Evolutionary conservation across 2,797 vertebrate species (phyloP), one percentile per base, ranked within the genome.

Genomic region (Typhlichthys eigenmanni): DNA sequence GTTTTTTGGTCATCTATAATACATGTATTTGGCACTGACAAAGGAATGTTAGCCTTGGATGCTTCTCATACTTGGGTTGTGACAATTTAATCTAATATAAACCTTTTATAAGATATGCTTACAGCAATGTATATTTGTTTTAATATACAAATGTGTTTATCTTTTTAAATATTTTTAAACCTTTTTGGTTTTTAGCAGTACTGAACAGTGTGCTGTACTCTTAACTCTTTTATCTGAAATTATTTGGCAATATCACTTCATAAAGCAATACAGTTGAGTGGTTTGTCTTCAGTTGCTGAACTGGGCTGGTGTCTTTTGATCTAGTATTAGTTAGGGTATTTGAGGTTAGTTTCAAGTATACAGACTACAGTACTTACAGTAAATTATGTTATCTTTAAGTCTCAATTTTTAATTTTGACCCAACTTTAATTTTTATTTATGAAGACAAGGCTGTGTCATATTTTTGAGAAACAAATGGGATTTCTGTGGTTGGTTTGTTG

Each of bases 401-500:
- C 24, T 24, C 24, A 24, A 38, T 38, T 38, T 38, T 38, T 9
- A 9, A 38, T 38, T 9, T 38, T 9, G 6, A 38, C 8, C 38
- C 38, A 38, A 38, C 9, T 9, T 38, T 9, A 38, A 6, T 38
- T 57, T 10, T 11, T 11, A 10, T 24, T 24, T 24, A 24, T 24
- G 14, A 47, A 9, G 5, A 58, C 13, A 47, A 17, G 11, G 3
- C 13, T 10, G 45, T 45, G 1, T 66, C 14, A 51, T 16, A 24
- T 47, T 60, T 64, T 66, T 32, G 17, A 59, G 29, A 46, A 19
- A 24, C 3, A 24, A 24, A 16, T 50, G 13, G 55, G 45, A 14
- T 67, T 61, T 62, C 58, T 49, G 43, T 38, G 58, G 49, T 58
- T 82, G 69, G 71, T n/a, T 74, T 58, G 48, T 49, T 32, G 48